Percentiles rank a stretch among this genome's conserved stretches.
phyloP scores from a whole-genome alignment of 2,113 vertebrate genomes.

The Perognathus longimembris region DNA sequence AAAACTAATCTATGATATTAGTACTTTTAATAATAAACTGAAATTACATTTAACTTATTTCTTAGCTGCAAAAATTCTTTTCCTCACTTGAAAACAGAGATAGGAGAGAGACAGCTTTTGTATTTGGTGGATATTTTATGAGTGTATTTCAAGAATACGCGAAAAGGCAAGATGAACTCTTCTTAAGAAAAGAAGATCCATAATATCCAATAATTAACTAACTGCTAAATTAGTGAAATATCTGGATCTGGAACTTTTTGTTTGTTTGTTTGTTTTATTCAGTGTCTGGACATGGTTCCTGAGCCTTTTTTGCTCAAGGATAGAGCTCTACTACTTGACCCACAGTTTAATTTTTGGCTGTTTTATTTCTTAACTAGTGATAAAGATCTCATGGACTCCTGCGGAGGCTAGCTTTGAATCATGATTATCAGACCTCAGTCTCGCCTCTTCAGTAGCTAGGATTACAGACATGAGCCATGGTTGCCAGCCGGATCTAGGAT shows the following conservation, averaged over 20 bases:
- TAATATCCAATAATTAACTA: neutral
- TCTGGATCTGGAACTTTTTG: neutral
- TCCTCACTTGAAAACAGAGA: neutral
- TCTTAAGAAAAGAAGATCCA: neutral
- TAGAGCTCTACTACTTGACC: no score
- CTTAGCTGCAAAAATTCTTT: neutral
- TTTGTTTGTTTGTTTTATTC: no score
- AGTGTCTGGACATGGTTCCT: no score
- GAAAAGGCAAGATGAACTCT: neutral
- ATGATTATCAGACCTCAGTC: no score
- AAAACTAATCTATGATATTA: neutral
- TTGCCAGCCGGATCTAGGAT: no score
- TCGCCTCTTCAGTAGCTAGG: no score
- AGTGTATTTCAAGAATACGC: neutral
- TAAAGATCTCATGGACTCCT: no score
- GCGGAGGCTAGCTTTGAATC: no score
- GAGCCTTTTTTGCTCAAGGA: no score
- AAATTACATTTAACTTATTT: neutral
- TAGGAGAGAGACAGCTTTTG: neutral
- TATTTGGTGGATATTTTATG: neutral
- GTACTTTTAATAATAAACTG: constrained; percentile 35
- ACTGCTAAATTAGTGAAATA: neutral
- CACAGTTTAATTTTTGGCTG: no score
- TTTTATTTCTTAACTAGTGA: no score
- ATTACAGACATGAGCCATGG: no score